Conservation (phyloP, 2,113 vertebrate species). For the Labeo rohita region DNA sequence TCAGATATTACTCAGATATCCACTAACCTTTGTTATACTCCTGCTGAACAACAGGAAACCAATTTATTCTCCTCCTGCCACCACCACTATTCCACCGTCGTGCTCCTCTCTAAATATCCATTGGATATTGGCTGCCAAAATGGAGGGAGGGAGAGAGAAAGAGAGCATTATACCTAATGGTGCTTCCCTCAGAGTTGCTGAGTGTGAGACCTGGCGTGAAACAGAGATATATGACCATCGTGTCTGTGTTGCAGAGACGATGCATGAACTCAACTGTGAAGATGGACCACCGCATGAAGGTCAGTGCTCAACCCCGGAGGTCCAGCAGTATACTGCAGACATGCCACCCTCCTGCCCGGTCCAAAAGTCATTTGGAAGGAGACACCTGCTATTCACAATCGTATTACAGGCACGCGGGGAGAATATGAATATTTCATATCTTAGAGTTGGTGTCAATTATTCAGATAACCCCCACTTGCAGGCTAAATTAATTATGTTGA, state of each 20-base stretch:
- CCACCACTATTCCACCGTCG: not conserved
- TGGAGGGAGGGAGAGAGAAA: not conserved
- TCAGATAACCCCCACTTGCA: constrained; percentile 70
- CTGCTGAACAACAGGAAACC: not conserved
- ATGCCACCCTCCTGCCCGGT: constrained; percentile 24
- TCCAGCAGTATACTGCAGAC: constrained; percentile 17
- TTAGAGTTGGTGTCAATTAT: constrained; percentile 74
- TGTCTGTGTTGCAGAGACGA: constrained; percentile 34
- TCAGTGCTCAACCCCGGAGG: constrained; percentile 55
- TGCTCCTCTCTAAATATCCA: constrained; percentile 63
- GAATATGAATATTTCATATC: constrained; percentile 77
- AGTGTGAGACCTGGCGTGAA: constrained; percentile 61
- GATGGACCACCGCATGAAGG: constrained; percentile 61
- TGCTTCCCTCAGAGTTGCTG: constrained; percentile 71
- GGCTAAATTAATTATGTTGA: constrained; percentile 77
- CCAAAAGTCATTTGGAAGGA: constrained; percentile 37
- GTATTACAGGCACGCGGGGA: constrained; percentile 35
- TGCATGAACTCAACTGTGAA: constrained; percentile 61
- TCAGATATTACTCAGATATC: not conserved
- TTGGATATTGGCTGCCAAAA: constrained; percentile 53
- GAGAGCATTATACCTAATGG: constrained; percentile 72
- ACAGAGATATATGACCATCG: constrained; percentile 62
- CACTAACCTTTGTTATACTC: not conserved
- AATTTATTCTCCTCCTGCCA: not conserved
- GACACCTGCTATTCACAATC: constrained; percentile 46